Evolutionary conservation across 2,888 invertebrate species (phyloP).

Genomic region (Apotomis betuletana): DNA sequence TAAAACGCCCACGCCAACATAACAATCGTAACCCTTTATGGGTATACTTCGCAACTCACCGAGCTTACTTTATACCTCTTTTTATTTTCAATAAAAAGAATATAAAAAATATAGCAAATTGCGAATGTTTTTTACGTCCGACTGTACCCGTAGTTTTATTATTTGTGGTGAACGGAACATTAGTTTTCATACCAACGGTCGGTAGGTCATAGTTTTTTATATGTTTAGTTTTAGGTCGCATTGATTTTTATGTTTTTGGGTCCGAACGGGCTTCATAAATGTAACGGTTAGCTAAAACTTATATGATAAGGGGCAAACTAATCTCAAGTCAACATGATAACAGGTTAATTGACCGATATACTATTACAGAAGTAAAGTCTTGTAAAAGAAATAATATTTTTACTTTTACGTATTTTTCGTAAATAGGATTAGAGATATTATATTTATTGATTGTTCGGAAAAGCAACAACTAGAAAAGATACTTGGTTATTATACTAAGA

Average conservation of each 20-base stretch:
- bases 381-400: no score
- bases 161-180: conserved; percentile 55
- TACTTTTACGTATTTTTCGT: not conserved
- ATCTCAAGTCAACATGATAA: not conserved
- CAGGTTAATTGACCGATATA: conserved; percentile 3
- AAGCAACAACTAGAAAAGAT: no score
- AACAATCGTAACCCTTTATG: conserved; percentile 22
- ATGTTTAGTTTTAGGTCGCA: conserved; percentile 38
- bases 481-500: no score
- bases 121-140: conserved; percentile 44
- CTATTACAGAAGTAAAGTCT: not conserved
- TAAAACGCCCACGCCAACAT: conserved; percentile 6
- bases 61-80: conserved; percentile 23
- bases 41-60: conserved; percentile 12
- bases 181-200: conserved; percentile 50
- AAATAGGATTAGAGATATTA: not conserved
- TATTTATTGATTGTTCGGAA: no score
- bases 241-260: conserved; percentile 38
- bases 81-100: conserved; percentile 38
- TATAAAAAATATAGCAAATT: conserved; percentile 38
- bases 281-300: conserved; percentile 19
- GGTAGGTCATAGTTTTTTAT: conserved; percentile 53
- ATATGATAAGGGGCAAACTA: conserved; percentile 17
- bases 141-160: conserved; percentile 48
- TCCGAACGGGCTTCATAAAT: conserved; percentile 27